Base-by-base conservation (phyloP, 2,888 invertebrate genomes). In the Isoperla grammatica region DNA sequence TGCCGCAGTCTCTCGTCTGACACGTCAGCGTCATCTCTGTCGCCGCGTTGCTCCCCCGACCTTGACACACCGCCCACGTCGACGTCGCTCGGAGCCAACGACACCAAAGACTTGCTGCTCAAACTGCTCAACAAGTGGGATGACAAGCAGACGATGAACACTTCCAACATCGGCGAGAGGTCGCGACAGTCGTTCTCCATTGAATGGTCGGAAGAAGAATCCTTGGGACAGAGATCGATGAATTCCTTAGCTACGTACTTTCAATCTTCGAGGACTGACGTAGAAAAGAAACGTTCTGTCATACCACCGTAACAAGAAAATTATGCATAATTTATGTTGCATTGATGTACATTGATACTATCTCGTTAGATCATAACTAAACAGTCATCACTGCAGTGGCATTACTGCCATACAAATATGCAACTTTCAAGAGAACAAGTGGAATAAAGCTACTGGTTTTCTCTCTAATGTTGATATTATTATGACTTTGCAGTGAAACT, bases 231-330 rank as follows among this genome's bases (percentile, higher is more conserved):
- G 69, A 83, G 81, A 67, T 87, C 90, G 8, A 88, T 90, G 78
- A 88, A 86, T 67, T 89, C 90, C 59, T 78, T 90, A 46, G 88
- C 90, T 66, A 86, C 86, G 59, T 90, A 89, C 76, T 90, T 88
- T 73, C 86, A 87, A 64, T 76, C 79, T 46, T 70, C 76, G 48
- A 69, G 74, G 17, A 70, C 71, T 12, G 71, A 68, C 59, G 75
- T 74, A 63, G 75, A 75, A 63, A 75, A 75, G 66, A 69, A 65
- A 56, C 70, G 68, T 65, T 68, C 74, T 75, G 81, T 63, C 81
- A 83, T 71, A 79, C 81, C 37, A 76, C 50, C 63, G 19, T 39
- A 53, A 15, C 15, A 2, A 17, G 8, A 29, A 29, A 29, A 4
- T 29, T 29, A 29, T 4, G 29, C 5, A 29, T 29, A 6, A 8